Conservation (phyloP, 2,888 invertebrate genomes). For the Dioctria linearis region DNA sequence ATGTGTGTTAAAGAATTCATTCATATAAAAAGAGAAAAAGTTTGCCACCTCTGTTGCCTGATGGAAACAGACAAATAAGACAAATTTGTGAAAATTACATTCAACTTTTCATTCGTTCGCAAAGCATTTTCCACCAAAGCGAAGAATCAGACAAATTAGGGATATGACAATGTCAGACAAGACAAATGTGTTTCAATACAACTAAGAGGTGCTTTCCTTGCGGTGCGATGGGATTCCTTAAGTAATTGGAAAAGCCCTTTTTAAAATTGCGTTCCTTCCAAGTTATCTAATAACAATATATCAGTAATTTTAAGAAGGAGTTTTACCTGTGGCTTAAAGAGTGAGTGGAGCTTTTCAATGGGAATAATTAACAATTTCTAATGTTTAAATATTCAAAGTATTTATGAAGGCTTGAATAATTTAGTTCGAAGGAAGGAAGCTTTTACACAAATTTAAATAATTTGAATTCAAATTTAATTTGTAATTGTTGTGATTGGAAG, state of each 20-base stretch:
- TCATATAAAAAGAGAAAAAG: background rate
- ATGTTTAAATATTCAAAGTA: no score
- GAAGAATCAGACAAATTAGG: slow-evolving; percentile 34
- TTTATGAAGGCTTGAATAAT: no score
- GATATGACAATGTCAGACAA: slow-evolving; percentile 12
- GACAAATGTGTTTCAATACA: slow-evolving; percentile 26
- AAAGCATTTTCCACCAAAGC: background rate
- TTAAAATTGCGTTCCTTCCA: slow-evolving; percentile 3
- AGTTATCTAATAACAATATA: background rate
- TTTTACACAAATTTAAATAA: no score
- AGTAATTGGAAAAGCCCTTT: slow-evolving; percentile 14
- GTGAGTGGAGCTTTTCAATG: no score
- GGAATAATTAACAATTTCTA: no score
- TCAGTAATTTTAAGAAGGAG: no score
- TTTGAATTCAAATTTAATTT: no score
- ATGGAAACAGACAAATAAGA: slow-evolving; percentile 33
- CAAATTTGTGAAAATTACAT: slow-evolving; percentile 44
- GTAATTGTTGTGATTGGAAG: no score
- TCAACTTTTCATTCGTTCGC: slow-evolving; percentile 41
- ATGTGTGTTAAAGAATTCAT: background rate
- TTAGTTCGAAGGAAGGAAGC: no score
- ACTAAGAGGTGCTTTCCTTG: background rate
- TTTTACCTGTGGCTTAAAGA: no score
- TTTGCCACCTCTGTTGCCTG: slow-evolving; percentile 11
- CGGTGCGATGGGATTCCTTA: background rate